Conservation (phyloP, 2,113 vertebrate species). For the Pseudopipra pipra region DNA sequence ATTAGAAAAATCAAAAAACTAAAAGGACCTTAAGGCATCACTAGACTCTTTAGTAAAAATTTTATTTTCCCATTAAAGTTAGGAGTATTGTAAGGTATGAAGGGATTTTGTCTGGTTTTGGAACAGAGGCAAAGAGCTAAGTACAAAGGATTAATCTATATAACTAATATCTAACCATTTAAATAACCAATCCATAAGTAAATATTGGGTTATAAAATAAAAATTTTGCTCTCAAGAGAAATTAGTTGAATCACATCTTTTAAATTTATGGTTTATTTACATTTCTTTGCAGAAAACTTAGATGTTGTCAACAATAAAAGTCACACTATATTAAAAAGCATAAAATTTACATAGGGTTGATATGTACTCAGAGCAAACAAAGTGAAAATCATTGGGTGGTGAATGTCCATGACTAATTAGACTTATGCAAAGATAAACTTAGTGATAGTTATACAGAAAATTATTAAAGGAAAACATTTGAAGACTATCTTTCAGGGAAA, state of each 20-base stretch:
- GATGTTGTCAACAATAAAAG: not conserved
- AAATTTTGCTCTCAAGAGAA: not conserved
- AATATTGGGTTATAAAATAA: not conserved
- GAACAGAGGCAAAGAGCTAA: not conserved
- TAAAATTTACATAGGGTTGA: not conserved
- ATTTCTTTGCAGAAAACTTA: not conserved
- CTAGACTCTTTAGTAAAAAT: not conserved
- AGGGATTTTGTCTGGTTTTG: not conserved
- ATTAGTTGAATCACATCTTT: not conserved
- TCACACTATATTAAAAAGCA: not conserved
- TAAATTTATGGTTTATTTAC: not conserved
- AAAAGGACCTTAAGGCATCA: too few species aligned
- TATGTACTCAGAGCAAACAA: not conserved
- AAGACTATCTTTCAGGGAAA: not conserved
- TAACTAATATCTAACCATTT: not conserved
- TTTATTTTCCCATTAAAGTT: not conserved
- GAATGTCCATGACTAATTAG: not conserved
- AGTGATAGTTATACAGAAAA: not conserved
- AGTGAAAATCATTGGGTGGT: not conserved
- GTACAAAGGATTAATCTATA: not conserved
- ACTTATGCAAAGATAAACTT: not conserved
- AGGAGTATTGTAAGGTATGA: not conserved
- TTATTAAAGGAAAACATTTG: not conserved
- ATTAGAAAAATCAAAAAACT: too few species aligned
- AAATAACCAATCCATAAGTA: not conserved